Evolutionary conservation across 2,797 vertebrate genomes (phyloP).

Genomic region (Percopsis omiscomaycus): DNA sequence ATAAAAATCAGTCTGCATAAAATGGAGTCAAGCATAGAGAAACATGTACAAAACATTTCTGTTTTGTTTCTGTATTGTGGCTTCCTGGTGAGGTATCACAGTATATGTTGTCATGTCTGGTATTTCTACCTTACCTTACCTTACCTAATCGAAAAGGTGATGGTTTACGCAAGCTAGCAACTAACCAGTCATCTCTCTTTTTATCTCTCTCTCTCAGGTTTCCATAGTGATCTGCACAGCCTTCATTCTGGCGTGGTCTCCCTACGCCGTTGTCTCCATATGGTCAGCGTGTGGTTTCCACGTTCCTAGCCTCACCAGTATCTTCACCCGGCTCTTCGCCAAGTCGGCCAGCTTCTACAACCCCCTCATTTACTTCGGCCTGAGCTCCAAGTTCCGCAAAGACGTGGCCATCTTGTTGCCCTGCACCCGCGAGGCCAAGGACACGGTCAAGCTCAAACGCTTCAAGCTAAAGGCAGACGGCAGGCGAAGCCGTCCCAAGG

Average conservation of each 20-base stretch:
- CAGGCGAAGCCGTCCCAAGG: conserved; percentile 20
- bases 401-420: conserved; percentile 74
- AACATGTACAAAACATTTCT: too few species aligned
- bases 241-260: conserved; percentile 83
- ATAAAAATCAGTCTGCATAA: too few species aligned
- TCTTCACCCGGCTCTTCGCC: conserved; percentile 81
- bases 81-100: too few species aligned
- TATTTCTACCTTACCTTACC: too few species aligned
- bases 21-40: too few species aligned
- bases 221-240: conserved; percentile 82
- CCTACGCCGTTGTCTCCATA: conserved; percentile 84
- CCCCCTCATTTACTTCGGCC: conserved; percentile 83
- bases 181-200: not conserved
- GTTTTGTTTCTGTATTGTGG: too few species aligned
- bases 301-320: conserved; percentile 78
- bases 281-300: conserved; percentile 79
- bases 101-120: too few species aligned
- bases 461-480: conserved; percentile 59
- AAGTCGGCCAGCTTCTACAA: conserved; percentile 85
- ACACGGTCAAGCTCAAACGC: conserved; percentile 72
- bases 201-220: conserved; percentile 62
- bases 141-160: too few species aligned
- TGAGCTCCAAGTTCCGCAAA: conserved; percentile 83
- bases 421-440: conserved; percentile 70
- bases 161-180: too few species aligned